Evolutionary conservation across 1,140 invertebrate genomes (phyloP).

Genomic region (Scaptomyza hsui): DNA sequence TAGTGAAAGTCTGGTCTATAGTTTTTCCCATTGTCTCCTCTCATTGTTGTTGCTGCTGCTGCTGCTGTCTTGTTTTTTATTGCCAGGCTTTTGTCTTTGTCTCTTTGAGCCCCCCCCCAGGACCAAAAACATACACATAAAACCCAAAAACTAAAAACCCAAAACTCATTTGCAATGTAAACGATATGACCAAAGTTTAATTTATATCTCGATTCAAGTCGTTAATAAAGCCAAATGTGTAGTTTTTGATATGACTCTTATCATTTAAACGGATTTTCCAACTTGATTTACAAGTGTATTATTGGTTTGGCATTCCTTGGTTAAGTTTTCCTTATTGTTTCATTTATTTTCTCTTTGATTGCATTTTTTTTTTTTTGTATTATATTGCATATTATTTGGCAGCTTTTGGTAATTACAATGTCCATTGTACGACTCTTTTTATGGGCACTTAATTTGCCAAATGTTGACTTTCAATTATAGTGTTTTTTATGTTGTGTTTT

Average conservation of each 20-base stretch:
- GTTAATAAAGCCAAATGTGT: conserved; percentile 7
- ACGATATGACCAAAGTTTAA: conserved; percentile 49
- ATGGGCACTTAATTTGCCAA: conserved; percentile 50
- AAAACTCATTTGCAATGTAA: conserved; percentile 73
- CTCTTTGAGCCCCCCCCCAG: conserved; percentile 41
- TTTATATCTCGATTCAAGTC: conserved; percentile 31
- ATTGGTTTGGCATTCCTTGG: not conserved
- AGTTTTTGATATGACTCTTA: not conserved
- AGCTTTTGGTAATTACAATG: conserved; percentile 42
- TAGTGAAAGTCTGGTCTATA: conserved; percentile 63
- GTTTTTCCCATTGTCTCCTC: conserved; percentile 49
- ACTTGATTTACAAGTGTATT: conserved; percentile 5
- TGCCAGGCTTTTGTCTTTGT: conserved; percentile 11
- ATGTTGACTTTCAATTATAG: conserved; percentile 47
- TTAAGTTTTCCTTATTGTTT: not conserved
- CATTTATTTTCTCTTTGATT: conserved; percentile 19
- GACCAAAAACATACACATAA: conserved; percentile 23
- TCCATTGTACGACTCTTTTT: conserved; percentile 42
- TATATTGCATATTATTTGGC: not conserved
- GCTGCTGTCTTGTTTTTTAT: conserved; percentile 9
- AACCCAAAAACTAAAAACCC: conserved; percentile 20
- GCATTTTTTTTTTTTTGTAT: conserved; percentile 22
- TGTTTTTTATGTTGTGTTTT: conserved; percentile 19
- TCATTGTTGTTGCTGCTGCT: not conserved
- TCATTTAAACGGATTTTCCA: not conserved